Base-by-base conservation (phyloP, 1,140 invertebrate genomes). In the Daktulosphaira vitifoliae region DNA sequence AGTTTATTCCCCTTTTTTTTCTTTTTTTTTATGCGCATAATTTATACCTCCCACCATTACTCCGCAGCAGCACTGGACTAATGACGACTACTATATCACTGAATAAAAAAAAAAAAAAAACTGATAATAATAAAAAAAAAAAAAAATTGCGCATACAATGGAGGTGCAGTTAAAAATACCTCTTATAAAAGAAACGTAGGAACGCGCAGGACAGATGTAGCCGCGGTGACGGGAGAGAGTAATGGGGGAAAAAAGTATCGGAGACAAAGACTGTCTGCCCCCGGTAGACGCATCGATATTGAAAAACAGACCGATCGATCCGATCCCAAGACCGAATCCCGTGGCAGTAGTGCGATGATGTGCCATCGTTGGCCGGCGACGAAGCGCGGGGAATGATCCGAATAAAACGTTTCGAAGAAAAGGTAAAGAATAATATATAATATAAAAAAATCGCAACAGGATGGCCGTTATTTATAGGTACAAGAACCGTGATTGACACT, bases 331-430 rank as follows among this genome's bases (percentile, higher is more conserved):
- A 22, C 54, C 54, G 42, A 62, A 62, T 62, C 42, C 56, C 38
- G 42, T 46, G 46, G 20, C 46, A 46, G 23, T 42, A 39, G 22
- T 39, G 11, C n/a, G n/a, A n/a, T n/a, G n/a, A n/a, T n/a, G n/a
- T n/a, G n/a, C n/a, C n/a, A n/a, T n/a, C n/a, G n/a, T n/a, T 23
- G 23, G 52, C 16, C n/a, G 11, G 25, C 11, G 29, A 33, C 29
- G 29, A 33, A 33, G 29, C 25, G 25, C 38, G 42, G 26, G 42
- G 42, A 46, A 48, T 25, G 42, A 62, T 26, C 56, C 56, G 56
- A 62, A 62, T 62, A 46, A 62, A 62, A 62, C 56, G 56, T 62
- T 62, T 62, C 56, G 56, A 62, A 46, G 56, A 62, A 62, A n/a
- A 15, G 7, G 29, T 8, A 20, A 52, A 37, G 16, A 56, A 15